Evolutionary conservation across 1,140 invertebrate genomes (phyloP).

Genomic region (Coenobita brevimanus): DNA sequence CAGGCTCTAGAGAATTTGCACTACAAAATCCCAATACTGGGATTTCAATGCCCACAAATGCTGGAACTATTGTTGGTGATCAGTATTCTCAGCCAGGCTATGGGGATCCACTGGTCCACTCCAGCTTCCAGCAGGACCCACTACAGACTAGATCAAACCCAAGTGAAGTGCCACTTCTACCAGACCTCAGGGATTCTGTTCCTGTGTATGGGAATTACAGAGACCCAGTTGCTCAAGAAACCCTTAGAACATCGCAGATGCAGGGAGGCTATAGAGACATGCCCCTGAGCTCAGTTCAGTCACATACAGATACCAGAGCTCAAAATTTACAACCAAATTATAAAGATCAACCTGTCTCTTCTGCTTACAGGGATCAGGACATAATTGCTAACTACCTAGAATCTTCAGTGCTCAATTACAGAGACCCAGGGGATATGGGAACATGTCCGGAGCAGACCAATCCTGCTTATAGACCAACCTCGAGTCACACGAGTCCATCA

Average conservation of each 20-base stretch:
- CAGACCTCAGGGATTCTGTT: constrained; percentile 23
- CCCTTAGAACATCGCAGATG: constrained; percentile 15
- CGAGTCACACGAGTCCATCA: constrained; percentile 13
- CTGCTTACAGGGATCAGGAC: constrained; percentile 39
- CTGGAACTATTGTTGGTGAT: constrained; percentile 32
- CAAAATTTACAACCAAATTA: constrained; percentile 31
- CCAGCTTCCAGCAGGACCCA: constrained; percentile 13
- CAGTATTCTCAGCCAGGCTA: constrained; percentile 36
- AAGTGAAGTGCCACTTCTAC: constrained; percentile 19
- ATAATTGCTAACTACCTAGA: constrained; percentile 35
- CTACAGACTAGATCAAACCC: constrained; percentile 22
- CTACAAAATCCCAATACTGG: constrained; percentile 27
- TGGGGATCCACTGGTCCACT: constrained; percentile 25
- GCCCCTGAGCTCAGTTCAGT: constrained; percentile 26
- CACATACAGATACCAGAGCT: constrained; percentile 18
- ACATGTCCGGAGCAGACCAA: background rate
- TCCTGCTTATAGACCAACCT: background rate
- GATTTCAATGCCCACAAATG: constrained; percentile 19
- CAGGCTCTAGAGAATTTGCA: constrained; percentile 24
- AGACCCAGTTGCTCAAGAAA: constrained; percentile 22
- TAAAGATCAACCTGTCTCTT: constrained; percentile 36
- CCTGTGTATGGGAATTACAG: constrained; percentile 20
- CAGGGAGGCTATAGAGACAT: constrained; percentile 37
- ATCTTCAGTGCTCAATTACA: background rate
- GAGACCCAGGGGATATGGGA: background rate